These are phyloP conservation scores for Siniperca undulata DNA, from an alignment of 2,797 vertebrate genomes.

Conservation along the genomic window DNA sequence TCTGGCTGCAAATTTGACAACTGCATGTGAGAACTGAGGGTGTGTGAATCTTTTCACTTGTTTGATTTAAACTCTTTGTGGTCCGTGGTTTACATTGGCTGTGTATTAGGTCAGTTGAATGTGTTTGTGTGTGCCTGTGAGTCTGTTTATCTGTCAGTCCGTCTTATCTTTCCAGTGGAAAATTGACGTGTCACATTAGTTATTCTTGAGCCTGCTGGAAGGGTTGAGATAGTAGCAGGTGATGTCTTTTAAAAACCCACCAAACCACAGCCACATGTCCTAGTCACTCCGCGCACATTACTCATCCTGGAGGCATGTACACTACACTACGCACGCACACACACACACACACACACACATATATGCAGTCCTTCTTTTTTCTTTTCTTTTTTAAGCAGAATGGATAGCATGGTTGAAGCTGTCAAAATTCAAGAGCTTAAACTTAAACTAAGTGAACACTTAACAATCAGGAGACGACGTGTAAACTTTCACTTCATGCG, in stretches of 20 bases:
- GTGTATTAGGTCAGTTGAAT: background rate
- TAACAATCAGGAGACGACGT: background rate
- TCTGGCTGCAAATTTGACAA: conserved; percentile 44
- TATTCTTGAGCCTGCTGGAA: conserved; percentile 74
- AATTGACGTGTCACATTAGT: conserved; percentile 71
- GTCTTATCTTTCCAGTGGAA: conserved; percentile 75
- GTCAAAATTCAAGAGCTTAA: conserved; percentile 43
- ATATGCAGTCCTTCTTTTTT: background rate
- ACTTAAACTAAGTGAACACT: background rate
- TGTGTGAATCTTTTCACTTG: conserved; percentile 34
- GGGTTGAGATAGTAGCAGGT: conserved; percentile 79
- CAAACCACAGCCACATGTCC: conserved; percentile 81
- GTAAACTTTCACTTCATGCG: background rate
- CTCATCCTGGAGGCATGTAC: conserved; percentile 71
- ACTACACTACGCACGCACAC: conserved; percentile 27
- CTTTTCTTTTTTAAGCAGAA: conserved; percentile 26
- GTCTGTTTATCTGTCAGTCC: conserved; percentile 42
- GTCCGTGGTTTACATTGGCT: conserved; percentile 22
- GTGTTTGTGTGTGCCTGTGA: conserved; percentile 10
- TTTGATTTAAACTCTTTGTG: conserved; percentile 53
- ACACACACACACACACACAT: conserved; percentile 20
- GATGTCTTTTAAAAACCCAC: conserved; percentile 81
- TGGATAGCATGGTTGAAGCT: conserved; percentile 18
- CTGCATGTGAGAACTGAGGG: conserved; percentile 13
- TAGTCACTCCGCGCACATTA: conserved; percentile 74